phyloP scores from a whole-genome alignment of 53 echinoderm and acorn worm species.

The Paracentrotus lividus region DNA sequence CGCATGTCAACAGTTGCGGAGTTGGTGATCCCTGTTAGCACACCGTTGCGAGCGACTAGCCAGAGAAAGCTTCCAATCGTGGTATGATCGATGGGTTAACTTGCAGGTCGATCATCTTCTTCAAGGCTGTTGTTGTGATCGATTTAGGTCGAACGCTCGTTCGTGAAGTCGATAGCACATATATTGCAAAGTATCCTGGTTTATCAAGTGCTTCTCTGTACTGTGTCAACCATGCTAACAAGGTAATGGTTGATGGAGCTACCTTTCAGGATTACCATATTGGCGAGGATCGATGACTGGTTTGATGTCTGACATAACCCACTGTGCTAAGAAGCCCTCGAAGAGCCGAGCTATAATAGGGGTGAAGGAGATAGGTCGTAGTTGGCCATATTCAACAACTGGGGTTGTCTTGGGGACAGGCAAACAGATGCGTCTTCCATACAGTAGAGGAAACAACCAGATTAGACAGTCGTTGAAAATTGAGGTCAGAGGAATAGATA shows the following conservation, averaged over 20 bases:
- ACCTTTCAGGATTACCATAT: background rate
- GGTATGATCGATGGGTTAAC: too few relatives aligned
- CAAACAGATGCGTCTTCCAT: slow-evolving; percentile 19
- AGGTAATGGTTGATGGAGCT: background rate
- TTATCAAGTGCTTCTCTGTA: background rate
- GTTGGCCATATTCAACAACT: background rate
- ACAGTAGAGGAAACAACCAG: slow-evolving; percentile 13
- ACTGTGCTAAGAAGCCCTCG: background rate
- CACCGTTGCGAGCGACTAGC: too few relatives aligned
- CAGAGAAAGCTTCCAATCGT: too few relatives aligned
- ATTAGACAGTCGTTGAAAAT: background rate
- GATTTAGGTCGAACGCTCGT: too few relatives aligned
- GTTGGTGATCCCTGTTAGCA: too few relatives aligned
- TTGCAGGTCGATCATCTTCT: too few relatives aligned
- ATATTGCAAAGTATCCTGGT: too few relatives aligned
- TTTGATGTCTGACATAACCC: background rate
- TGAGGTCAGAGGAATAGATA: background rate
- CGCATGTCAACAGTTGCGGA: too few relatives aligned
- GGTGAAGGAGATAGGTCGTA: slow-evolving; percentile 1
- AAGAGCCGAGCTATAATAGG: background rate
- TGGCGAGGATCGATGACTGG: background rate
- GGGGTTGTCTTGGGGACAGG: slow-evolving; percentile 4
- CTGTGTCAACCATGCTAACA: background rate
- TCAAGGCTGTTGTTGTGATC: too few relatives aligned
- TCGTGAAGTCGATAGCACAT: too few relatives aligned